Evolutionary conservation across 2,888 invertebrate species (phyloP).

Genomic region (Archaeoteleia sp.): DNA sequence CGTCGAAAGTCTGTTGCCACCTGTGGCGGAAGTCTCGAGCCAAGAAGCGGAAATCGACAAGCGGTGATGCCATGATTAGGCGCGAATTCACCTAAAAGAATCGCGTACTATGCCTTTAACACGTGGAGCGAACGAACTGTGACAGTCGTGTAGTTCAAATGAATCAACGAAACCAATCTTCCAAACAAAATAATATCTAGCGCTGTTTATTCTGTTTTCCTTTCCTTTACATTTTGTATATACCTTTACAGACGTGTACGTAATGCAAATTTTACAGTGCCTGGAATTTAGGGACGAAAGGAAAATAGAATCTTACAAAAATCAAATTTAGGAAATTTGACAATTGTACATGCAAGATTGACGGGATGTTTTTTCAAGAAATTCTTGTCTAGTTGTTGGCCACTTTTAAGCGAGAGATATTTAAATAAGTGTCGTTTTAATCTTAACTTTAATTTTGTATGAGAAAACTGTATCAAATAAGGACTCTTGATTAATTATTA

Average conservation of each 20-base stretch:
- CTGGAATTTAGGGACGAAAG: slow-evolving; percentile 20
- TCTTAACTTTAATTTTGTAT: no score
- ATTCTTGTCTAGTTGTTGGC: no score
- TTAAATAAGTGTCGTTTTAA: no score
- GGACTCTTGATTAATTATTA: no score
- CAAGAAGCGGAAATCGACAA: slow-evolving; percentile 64
- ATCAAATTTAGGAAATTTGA: slow-evolving; percentile 1
- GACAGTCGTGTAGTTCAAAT: slow-evolving; percentile 49
- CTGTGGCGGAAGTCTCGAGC: slow-evolving; percentile 74
- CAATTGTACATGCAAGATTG: no score
- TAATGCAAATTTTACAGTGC: slow-evolving; percentile 26
- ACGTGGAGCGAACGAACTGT: slow-evolving; percentile 33
- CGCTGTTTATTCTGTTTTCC: slow-evolving; percentile 22
- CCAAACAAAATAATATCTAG: slow-evolving; percentile 36
- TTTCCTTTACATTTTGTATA: slow-evolving; percentile 24
- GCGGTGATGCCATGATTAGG: slow-evolving; percentile 59
- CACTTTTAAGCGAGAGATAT: no score
- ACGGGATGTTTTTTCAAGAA: no score
- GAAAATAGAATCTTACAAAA: slow-evolving; percentile 4
- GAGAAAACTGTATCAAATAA: no score
- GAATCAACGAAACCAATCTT: slow-evolving; percentile 64
- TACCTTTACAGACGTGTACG: slow-evolving; percentile 15
- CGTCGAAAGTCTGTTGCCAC: slow-evolving; percentile 76
- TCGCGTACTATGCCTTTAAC: slow-evolving; percentile 30
- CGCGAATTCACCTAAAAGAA: slow-evolving; percentile 1